Evolutionary conservation across 2,888 invertebrate species (phyloP), one percentile per base, ranked within the genome.

Genomic region (Odontomyia ornata): DNA sequence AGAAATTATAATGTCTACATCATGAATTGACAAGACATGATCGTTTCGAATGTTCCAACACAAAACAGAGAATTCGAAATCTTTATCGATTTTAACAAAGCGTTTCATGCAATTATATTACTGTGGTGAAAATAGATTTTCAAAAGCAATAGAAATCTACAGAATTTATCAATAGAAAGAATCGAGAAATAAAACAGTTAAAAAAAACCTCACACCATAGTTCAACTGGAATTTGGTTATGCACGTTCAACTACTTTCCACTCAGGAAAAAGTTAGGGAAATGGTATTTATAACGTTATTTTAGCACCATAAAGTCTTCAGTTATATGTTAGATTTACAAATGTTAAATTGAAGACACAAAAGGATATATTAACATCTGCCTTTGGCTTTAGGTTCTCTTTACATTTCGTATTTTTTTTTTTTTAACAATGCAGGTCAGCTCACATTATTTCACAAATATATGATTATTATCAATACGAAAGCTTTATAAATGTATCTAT

Each of bases 311-410:
- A 30, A 1, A 27, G 11, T 36, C 36, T 36, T 65, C 36, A 65
- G 7, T 36, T 15, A n/a, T 18, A 36, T 36, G 65, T 65, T 65
- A 65, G 65, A 30, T 18, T 28, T 36, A 18, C 18, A 36, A 36
- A 18, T 65, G 43, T 75, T 60, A 60, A 57, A 30, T 27, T 15
- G 75, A 77, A 80, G 64, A 75, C 46, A 57, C 9, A 72, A 69
- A 62, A 62, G 62, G 56, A 77, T 77, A n/a, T n/a, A 80, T 56
- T 60, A 77, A 81, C 81, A 81, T 79, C 82, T 85, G 84, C 83
- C 84, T 82, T 85, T 85, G 85, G 85, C 84, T 85, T 73, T 80
- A 76, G 77, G 64, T 79, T 80, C 80, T 80, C 80, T 76, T 46
- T 47, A 69, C 69, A 69, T 23, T 64, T 15, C n/a, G n/a, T n/a